Conservation (phyloP, 2,797 vertebrate species). For the Helicolenus hilgendorfi region DNA sequence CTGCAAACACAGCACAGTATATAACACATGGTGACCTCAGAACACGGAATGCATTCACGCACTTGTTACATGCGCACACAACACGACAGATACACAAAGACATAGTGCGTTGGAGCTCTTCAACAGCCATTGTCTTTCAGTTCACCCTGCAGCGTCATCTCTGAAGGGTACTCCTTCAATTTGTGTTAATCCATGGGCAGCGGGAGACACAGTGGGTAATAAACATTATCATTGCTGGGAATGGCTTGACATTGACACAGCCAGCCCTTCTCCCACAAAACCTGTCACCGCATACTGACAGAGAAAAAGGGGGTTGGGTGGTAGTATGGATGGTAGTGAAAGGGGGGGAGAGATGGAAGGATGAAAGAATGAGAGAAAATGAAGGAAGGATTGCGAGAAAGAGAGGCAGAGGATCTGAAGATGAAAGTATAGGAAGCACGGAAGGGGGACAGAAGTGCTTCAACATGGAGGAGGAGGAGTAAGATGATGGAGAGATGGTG, state of each 20-base stretch:
- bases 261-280: conserved; percentile 70
- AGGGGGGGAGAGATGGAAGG: conserved; percentile 1
- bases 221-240: conserved; percentile 89
- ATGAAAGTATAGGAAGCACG: conserved; percentile 13
- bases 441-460: conserved; percentile 3
- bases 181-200: conserved; percentile 84
- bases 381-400: conserved; percentile 26
- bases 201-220: conserved; percentile 85
- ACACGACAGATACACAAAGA: not conserved
- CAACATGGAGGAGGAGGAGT: conserved; percentile 66
- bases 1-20: conserved; percentile 65
- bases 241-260: conserved; percentile 89
- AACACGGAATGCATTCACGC: not conserved
- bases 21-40: conserved; percentile 4
- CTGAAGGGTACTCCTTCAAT: conserved; percentile 87
- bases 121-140: conserved; percentile 60
- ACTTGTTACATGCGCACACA: not conserved
- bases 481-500: conserved; percentile 62
- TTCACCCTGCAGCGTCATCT: conserved; percentile 61
- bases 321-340: conserved; percentile 12
- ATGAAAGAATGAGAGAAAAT: conserved; percentile 27
- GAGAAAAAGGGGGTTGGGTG: conserved; percentile 36
- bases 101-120: conserved; percentile 1
- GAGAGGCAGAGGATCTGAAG: conserved; percentile 34
- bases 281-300: conserved; percentile 74